Evolutionary conservation across 1,140 invertebrate genomes (phyloP).

Genomic region (Colletes gigas): DNA sequence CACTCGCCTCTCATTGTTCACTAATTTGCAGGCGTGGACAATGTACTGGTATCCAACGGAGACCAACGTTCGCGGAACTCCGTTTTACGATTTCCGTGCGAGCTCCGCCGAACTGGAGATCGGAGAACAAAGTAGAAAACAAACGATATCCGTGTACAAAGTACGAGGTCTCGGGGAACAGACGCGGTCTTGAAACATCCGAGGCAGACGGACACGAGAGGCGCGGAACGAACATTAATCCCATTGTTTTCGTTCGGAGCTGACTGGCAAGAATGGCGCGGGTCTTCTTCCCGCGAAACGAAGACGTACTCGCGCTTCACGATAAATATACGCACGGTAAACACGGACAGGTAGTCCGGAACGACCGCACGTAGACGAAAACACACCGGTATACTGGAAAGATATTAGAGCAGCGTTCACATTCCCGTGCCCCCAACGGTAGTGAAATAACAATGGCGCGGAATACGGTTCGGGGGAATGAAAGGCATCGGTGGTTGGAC

Average conservation of each 20-base stretch:
- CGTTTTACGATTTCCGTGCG: too few relatives aligned
- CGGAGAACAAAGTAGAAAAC: not conserved
- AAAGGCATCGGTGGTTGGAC: not conserved
- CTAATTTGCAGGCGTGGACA: too few relatives aligned
- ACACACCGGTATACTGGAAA: not conserved
- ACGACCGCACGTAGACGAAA: not conserved
- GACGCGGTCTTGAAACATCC: not conserved
- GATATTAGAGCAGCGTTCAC: slow-evolving; percentile 25
- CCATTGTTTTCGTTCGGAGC: slow-evolving; percentile 22
- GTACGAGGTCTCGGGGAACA: not conserved
- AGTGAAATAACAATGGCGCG: not conserved
- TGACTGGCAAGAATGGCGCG: not conserved
- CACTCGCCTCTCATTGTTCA: too few relatives aligned
- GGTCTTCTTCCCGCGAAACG: slow-evolving; percentile 11
- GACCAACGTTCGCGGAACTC: too few relatives aligned
- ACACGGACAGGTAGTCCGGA: not conserved
- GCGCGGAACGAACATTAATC: slow-evolving; percentile 28
- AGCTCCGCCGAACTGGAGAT: too few relatives aligned
- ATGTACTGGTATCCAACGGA: too few relatives aligned
- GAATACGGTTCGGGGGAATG: slow-evolving; percentile 1
- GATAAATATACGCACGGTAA: not conserved
- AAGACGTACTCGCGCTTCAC: slow-evolving; percentile 23
- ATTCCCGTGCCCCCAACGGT: slow-evolving; percentile 3
- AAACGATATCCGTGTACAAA: slow-evolving; percentile 1
- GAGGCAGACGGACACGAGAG: slow-evolving; percentile 13